These are phyloP conservation scores for Imbricaverruca yamaguchii DNA, from an alignment of 2,888 invertebrate genomes.

Conservation along the genomic window DNA sequence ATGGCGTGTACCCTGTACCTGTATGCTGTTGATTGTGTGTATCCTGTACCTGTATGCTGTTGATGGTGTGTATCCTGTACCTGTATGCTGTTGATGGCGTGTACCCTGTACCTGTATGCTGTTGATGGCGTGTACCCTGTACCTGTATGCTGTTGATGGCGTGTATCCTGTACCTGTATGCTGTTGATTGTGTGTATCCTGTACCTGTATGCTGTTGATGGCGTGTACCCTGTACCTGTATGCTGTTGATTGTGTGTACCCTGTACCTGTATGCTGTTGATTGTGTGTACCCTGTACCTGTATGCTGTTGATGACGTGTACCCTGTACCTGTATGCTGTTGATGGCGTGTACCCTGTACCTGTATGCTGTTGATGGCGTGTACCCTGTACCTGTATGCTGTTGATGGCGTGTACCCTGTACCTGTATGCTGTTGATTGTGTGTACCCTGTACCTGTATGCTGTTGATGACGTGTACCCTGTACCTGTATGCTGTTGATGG, in stretches of 20 bases:
- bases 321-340: background rate
- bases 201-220: background rate
- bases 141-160: background rate
- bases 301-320: background rate
- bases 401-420: background rate
- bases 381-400: too few species aligned
- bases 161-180: too few species aligned
- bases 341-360: too few species aligned
- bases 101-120: too few species aligned
- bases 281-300: too few species aligned
- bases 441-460: too few species aligned
- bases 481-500: background rate
- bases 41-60: background rate
- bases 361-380: background rate
- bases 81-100: background rate
- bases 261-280: background rate
- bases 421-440: background rate
- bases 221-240: too few species aligned
- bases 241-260: background rate
- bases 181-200: too few species aligned
- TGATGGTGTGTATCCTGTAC: too few species aligned
- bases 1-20: too few species aligned
- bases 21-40: background rate
- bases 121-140: background rate
- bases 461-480: background rate